A percentile compares a stretch with the other conserved stretches of the same genome.
phyloP scores from a whole-genome alignment of 2,888 invertebrate genomes.

The Microchrysa polita region DNA sequence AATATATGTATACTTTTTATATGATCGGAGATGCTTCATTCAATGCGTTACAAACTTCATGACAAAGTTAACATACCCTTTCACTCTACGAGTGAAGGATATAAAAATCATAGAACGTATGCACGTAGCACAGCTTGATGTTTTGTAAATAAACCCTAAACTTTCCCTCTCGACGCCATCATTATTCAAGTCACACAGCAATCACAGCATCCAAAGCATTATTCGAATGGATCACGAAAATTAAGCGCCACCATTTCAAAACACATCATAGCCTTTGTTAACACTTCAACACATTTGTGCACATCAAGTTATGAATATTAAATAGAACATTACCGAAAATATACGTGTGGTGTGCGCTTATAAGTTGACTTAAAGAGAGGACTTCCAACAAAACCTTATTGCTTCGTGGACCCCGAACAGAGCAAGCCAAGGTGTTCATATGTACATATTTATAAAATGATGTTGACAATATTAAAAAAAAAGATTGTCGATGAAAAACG shows the following conservation, averaged over 20 bases:
- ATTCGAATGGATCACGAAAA: neutral
- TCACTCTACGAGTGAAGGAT: no score
- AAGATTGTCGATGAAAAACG: neutral
- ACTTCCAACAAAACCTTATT: neutral
- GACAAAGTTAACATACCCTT: no score
- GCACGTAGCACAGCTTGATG: no score
- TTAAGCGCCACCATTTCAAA: neutral
- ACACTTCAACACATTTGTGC: neutral
- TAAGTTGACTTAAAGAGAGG: neutral
- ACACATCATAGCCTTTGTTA: neutral
- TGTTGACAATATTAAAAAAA: neutral
- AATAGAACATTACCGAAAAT: neutral
- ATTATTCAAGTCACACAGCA: no score
- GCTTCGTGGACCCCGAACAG: neutral
- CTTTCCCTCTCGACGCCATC: no score
- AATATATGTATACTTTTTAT: no score
- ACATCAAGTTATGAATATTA: constrained; percentile 8
- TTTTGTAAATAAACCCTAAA: no score
- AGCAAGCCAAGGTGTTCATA: no score
- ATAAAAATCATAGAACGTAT: no score
- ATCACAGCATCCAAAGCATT: neutral
- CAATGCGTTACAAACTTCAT: no score
- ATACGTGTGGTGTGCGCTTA: neutral
- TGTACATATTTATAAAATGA: neutral
- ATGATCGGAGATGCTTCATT: no score